A percentile compares a stretch with the other conserved stretches of the same genome.
These are phyloP conservation scores for Anguilla rostrata DNA, from an alignment of 2,113 vertebrate species.

Conservation along the genomic window DNA sequence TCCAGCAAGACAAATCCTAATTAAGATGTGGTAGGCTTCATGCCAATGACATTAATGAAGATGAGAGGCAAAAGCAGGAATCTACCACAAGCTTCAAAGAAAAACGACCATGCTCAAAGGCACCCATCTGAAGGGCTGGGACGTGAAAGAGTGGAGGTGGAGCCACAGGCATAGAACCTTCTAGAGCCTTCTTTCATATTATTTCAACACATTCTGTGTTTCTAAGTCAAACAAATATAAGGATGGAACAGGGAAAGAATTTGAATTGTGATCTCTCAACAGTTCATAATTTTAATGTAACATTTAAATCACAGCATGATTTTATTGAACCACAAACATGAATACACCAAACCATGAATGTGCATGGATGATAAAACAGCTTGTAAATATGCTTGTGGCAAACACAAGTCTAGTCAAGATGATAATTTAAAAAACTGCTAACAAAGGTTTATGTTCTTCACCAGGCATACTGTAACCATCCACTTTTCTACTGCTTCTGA, in stretches of 20 bases:
- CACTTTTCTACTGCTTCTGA: background rate
- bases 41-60: conserved; percentile 53
- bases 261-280: conserved; percentile 15
- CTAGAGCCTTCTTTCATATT: background rate
- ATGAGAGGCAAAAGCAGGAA: conserved; percentile 52
- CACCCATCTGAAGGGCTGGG: background rate
- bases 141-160: background rate
- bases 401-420: conserved; percentile 37
- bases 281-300: conserved; percentile 19
- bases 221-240: conserved; percentile 8
- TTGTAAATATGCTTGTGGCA: conserved; percentile 27
- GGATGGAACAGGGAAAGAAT: conserved; percentile 7
- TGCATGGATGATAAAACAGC: conserved; percentile 25
- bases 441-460: background rate
- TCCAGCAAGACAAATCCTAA: conserved; percentile 38
- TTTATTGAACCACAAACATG: conserved; percentile 20
- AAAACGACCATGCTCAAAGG: conserved; percentile 44
- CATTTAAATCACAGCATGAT: background rate
- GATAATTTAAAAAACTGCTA: conserved; percentile 41
- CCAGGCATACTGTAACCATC: background rate
- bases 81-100: conserved; percentile 42
- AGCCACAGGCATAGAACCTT: conserved; percentile 11
- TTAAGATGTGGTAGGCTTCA: conserved; percentile 41
- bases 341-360: background rate
- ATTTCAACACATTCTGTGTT: conserved; percentile 25